A percentile compares a stretch with the other conserved stretches of the same genome.
These are phyloP conservation scores for Sebastes cheni DNA, from an alignment of 2,797 vertebrate species.

Conservation along the genomic window DNA sequence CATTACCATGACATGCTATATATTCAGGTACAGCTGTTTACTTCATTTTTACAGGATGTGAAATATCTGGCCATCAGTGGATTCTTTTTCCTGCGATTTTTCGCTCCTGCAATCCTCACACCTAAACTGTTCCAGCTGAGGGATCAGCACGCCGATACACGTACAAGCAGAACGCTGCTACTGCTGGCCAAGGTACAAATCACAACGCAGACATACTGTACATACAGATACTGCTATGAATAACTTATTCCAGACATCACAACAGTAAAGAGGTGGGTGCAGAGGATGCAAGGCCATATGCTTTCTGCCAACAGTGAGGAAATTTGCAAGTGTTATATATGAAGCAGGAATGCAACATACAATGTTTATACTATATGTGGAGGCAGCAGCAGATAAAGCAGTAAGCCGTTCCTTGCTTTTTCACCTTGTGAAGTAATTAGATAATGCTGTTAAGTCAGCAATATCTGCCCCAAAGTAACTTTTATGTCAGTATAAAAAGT, in stretches of 20 bases:
- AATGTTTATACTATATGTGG: background rate
- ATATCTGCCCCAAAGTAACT: background rate
- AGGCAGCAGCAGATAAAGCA: background rate
- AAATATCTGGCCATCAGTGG: slow-evolving; percentile 91
- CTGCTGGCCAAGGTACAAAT: slow-evolving; percentile 90
- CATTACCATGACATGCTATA: background rate
- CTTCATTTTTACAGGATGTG: slow-evolving; percentile 82
- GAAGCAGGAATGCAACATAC: background rate
- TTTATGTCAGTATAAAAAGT: background rate
- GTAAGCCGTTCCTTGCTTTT: background rate
- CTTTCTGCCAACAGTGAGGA: background rate
- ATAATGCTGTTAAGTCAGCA: background rate
- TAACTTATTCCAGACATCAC: slow-evolving; percentile 44
- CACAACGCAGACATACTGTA: slow-evolving; percentile 22
- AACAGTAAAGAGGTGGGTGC: slow-evolving; percentile 7
- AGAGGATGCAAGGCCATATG: background rate
- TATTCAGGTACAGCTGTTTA: background rate
- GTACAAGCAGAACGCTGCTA: slow-evolving; percentile 88
- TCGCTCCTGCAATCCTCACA: slow-evolving; percentile 90
- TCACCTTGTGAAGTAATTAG: background rate
- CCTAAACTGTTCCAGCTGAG: slow-evolving; percentile 92
- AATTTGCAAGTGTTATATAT: slow-evolving; percentile 10
- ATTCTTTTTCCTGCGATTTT: slow-evolving; percentile 93
- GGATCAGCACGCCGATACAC: slow-evolving; percentile 89
- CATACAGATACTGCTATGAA: slow-evolving; percentile 15